Evolutionary conservation across 1,140 invertebrate species (phyloP), one percentile per base, ranked within the genome.

Genomic region (Augochlora pura): DNA sequence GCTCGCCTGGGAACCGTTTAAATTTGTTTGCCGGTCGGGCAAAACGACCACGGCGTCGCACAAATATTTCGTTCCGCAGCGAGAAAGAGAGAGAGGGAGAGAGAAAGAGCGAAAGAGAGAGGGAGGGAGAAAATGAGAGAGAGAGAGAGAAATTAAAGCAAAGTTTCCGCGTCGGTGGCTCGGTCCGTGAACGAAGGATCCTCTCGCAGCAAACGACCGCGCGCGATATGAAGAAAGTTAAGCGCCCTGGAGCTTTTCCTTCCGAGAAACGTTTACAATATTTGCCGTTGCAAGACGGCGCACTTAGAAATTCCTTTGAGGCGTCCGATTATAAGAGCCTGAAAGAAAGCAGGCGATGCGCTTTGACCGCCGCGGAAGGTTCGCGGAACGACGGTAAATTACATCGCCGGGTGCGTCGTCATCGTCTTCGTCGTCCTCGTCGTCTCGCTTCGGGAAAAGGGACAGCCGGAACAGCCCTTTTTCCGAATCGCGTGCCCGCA

Each of bases 11-110:
- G 38, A 42, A 65, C 39, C 39, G 38, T 65, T 65, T 42, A 65
- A 39, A 65, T 23, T 65, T 42, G 63, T 65, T 65, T 38, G 63
- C 63, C 7, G n/a, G n/a, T 21, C 38, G 38, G 9, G 32, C 63
- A 21, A 23, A 65, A 65, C 10, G 63, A 42, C 39, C 23, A 8
- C 59, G 10, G 42, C 63, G 38, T 42, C 63, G 21, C 1, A 32
- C 63, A 65, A 65, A 65, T 65, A 65, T 65, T 65, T 65, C 63
- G 63, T 65, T 65, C n/a, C 38, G 10, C 10, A 12, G 10, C 10
- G 42, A 46, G 42, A 46, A 10, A 46, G 9, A 46, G 9, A 46
- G 7, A 46, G 42, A 46, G 42, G 12, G 10, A 46, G 9, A 10
- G 42, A 46, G 42, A 46, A 32, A 46, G 42, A 12, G 42, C 3